Evolutionary conservation across 2,888 invertebrate species (phyloP).

Genomic region (Ypsolopha sequella): DNA sequence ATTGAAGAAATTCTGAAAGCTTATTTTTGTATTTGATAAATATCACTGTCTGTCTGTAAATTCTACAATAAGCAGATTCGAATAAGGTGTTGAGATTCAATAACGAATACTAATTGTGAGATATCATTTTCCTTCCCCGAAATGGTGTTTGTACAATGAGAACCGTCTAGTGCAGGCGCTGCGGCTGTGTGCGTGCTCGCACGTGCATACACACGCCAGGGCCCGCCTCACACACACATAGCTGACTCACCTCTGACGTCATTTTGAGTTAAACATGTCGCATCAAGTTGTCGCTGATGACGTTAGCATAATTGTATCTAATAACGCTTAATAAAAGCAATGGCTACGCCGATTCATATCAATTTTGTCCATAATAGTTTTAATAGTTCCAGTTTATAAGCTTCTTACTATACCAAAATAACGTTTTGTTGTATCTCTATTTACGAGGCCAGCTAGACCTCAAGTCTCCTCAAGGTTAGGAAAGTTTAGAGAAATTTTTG

Average conservation of each 20-base stretch:
- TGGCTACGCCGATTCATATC: slow-evolving; percentile 68
- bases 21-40: slow-evolving; percentile 69
- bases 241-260: slow-evolving; percentile 19
- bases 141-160: slow-evolving; percentile 50
- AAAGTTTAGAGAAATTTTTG: slow-evolving; percentile 58
- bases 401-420: slow-evolving; percentile 58
- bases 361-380: slow-evolving; percentile 67
- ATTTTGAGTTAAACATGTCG: slow-evolving; percentile 28
- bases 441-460: slow-evolving; percentile 37
- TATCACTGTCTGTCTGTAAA: slow-evolving; percentile 60
- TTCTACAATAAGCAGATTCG: slow-evolving; percentile 43
- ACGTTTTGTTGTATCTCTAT: slow-evolving; percentile 40
- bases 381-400: slow-evolving; percentile 66
- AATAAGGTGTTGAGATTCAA: slow-evolving; percentile 31
- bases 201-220: not conserved
- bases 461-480: slow-evolving; percentile 40
- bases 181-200: slow-evolving; percentile 19
- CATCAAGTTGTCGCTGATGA: slow-evolving; percentile 28
- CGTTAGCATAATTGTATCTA: slow-evolving; percentile 57
- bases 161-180: slow-evolving; percentile 55
- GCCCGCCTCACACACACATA: not conserved
- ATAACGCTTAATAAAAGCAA: slow-evolving; percentile 61
- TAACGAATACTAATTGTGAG: slow-evolving; percentile 36
- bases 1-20: slow-evolving; percentile 65
- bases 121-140: slow-evolving; percentile 61